Conservation (phyloP, 2,797 vertebrate genomes). For the Dromococcyx pavoninus region DNA sequence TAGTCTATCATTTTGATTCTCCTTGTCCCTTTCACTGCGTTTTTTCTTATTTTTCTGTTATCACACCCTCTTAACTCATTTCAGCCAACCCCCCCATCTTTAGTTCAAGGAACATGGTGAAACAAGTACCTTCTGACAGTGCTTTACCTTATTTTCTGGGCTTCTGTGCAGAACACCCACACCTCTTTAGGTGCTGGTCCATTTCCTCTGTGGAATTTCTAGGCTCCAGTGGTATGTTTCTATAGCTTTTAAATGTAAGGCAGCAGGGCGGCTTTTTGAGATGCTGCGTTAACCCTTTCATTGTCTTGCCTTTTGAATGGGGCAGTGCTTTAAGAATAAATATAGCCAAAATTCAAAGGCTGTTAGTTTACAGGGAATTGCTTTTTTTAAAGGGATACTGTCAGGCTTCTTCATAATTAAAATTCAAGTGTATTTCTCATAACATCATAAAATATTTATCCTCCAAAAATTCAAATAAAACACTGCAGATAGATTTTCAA, state of each 20-base stretch:
- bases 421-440: background rate
- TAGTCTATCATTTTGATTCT: slow-evolving; percentile 70
- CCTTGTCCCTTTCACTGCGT: slow-evolving; percentile 50
- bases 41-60: slow-evolving; percentile 61
- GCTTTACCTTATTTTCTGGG: slow-evolving; percentile 75
- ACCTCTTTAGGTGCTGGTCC: slow-evolving; percentile 76
- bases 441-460: background rate
- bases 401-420: background rate
- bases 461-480: background rate
- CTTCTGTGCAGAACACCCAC: slow-evolving; percentile 73
- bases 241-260: slow-evolving; percentile 68
- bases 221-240: slow-evolving; percentile 75
- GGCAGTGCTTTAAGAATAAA: background rate
- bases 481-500: background rate
- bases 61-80: slow-evolving; percentile 66
- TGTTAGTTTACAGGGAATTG: background rate
- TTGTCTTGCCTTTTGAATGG: slow-evolving; percentile 53
- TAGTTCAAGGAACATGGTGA: slow-evolving; percentile 76
- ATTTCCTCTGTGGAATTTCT: slow-evolving; percentile 76
- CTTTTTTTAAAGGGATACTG: slow-evolving; percentile 32
- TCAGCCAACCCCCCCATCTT: slow-evolving; percentile 63
- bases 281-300: slow-evolving; percentile 75
- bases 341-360: background rate
- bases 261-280: slow-evolving; percentile 69
- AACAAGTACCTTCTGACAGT: slow-evolving; percentile 75